Percentiles rank a stretch among this genome's conserved stretches.
Evolutionary conservation across 2,888 invertebrate genomes (phyloP).

Genomic region (Acleris cristana): DNA sequence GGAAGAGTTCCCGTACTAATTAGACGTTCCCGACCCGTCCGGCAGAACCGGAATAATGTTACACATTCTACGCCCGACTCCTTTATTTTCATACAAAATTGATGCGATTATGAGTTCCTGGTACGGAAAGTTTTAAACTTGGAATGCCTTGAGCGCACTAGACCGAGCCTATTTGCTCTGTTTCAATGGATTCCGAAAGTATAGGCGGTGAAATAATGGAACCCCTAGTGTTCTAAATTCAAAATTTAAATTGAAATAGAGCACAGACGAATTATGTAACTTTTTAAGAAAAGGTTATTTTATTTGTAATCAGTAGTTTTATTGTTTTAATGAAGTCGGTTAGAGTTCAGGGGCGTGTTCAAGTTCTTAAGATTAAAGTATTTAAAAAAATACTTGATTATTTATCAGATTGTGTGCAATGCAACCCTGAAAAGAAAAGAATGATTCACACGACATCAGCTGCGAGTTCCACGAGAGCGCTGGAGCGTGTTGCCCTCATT

Average conservation of each 20-base stretch:
- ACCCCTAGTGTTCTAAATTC: conserved; percentile 9
- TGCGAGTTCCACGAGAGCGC: conserved; percentile 50
- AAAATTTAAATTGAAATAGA: conserved; percentile 22
- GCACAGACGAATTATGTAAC: not conserved
- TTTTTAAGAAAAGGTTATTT: not conserved
- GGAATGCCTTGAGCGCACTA: conserved; percentile 28
- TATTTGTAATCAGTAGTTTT: too few species aligned
- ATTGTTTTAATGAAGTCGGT: too few species aligned
- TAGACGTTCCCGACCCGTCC: conserved; percentile 33
- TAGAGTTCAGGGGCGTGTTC: too few species aligned
- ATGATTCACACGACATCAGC: conserved; percentile 37
- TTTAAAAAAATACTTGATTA: not conserved
- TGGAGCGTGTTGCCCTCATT: conserved; percentile 60
- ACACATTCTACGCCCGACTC: not conserved
- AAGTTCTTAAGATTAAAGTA: too few species aligned
- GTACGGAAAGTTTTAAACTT: not conserved
- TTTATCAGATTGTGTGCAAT: conserved; percentile 8
- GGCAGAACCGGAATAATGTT: conserved; percentile 29
- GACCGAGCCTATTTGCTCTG: conserved; percentile 33
- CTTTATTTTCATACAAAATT: too few species aligned
- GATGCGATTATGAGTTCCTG: too few species aligned
- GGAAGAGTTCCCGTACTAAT: conserved; percentile 46
- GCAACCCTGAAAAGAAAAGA: conserved; percentile 33
- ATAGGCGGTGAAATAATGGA: conserved; percentile 18
- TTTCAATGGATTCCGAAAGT: conserved; percentile 27